Conservation (phyloP, 2,888 invertebrate genomes). For the Drosophila putrida region DNA sequence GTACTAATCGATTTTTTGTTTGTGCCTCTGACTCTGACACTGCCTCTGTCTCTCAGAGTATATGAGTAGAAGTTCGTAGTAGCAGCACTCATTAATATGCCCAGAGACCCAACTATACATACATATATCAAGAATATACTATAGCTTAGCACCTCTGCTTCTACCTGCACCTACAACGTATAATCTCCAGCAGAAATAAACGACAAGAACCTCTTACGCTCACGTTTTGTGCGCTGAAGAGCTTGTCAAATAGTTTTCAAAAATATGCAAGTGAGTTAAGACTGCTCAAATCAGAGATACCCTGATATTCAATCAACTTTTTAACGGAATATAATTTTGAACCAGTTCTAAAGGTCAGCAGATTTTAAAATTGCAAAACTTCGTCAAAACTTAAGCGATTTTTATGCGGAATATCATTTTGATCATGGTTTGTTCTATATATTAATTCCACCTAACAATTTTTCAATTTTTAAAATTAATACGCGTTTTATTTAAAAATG, state of each 20-base stretch:
- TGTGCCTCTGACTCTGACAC: conserved; percentile 13
- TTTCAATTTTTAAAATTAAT: neutral
- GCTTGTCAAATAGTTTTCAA: conserved; percentile 57
- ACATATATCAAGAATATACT: conserved; percentile 6
- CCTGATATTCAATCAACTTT: neutral
- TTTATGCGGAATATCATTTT: neutral
- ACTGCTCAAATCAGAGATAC: neutral
- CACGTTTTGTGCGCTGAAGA: conserved; percentile 56
- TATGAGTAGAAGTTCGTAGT: conserved; percentile 1
- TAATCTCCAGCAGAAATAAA: conserved; percentile 18
- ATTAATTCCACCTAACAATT: too few relatives aligned
- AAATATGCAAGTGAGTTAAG: neutral
- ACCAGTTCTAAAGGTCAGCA: neutral
- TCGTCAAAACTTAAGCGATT: too few relatives aligned
- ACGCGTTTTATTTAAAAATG: neutral
- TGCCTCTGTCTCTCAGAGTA: conserved; percentile 21
- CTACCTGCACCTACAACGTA: conserved; percentile 33
- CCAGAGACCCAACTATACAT: conserved; percentile 32
- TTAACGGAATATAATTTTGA: neutral
- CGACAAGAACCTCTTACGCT: conserved; percentile 45
- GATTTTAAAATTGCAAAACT: neutral
- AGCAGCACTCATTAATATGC: conserved; percentile 55
- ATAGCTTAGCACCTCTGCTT: conserved; percentile 3
- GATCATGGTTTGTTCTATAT: neutral
- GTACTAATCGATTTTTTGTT: conserved; percentile 74